These are phyloP conservation scores for Mystacornis crossleyi DNA, from an alignment of 2,113 vertebrate species.

Conservation along the genomic window DNA sequence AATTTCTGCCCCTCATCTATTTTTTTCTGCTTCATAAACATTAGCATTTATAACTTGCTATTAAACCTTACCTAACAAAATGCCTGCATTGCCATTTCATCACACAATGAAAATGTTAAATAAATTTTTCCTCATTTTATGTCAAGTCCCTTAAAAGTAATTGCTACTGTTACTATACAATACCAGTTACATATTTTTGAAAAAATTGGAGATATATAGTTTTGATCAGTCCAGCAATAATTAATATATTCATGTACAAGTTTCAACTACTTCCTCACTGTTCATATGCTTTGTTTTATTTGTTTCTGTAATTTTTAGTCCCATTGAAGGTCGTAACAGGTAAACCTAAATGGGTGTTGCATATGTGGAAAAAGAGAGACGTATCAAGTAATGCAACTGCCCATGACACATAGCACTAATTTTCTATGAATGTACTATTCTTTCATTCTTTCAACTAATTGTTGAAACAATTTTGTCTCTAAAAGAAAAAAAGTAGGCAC, in stretches of 20 bases:
- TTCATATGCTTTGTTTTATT: neutral
- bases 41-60: neutral
- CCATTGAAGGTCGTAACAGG: neutral
- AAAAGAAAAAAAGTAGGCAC: neutral
- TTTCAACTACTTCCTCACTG: neutral
- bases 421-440: neutral
- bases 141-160: neutral
- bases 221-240: neutral
- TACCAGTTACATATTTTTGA: neutral
- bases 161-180: neutral
- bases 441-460: too few relatives aligned
- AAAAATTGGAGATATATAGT: neutral
- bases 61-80: neutral
- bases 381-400: neutral
- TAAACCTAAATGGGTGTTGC: neutral
- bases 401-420: neutral
- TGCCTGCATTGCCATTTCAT: neutral
- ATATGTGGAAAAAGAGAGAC: neutral
- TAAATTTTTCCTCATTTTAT: neutral
- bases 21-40: neutral
- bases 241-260: neutral
- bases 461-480: neutral
- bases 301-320: neutral
- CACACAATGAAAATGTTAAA: neutral
- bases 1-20: neutral